Evolutionary conservation across 2,888 invertebrate species (phyloP), one percentile per base, ranked within the genome.

Genomic region (Ectropis crepuscularia): DNA sequence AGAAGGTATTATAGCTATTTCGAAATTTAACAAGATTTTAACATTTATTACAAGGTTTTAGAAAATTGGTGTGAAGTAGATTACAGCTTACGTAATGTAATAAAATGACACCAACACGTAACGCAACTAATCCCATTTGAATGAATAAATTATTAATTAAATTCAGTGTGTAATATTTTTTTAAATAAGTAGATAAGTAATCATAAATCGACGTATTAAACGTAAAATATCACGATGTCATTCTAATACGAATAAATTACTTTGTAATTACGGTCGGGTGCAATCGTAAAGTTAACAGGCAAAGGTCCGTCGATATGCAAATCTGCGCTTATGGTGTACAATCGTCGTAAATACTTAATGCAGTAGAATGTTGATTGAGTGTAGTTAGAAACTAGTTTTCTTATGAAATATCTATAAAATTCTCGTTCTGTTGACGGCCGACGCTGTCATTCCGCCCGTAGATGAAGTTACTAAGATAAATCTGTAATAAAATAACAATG

Each of bases 301-400:
- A 68, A 49, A 59, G 53, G 49, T 58, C 8, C 67, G 67, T 75
- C 71, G 70, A 76, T 78, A 76, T 76, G 74, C 74, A 73, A 77
- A 79, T 78, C 70, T 73, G 49, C 55, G 68, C 65, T 71, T 65
- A 69, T 67, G 67, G 64, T 69, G 65, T 72, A 74, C 63, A 69
- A 69, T 61, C 63, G 73, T 75, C 70, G 74, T 80, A 76, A 78
- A 77, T 78, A 68, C 68, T 72, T 68, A 63, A 75, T 68, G 70
- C 71, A 58, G 67, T 72, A 71, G 74, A 78, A 79, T 76, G 73
- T 74, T 76, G 70, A 78, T 75, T 76, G 67, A 73, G 69, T 67
- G 42, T 63, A 63, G 57, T 54, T 61, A 41, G 39, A 62, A 65
- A 70, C 68, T 61, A 50, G 68, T 69, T 70, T 65, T 65, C 55